phyloP scores from a whole-genome alignment of 1,140 invertebrate genomes.

The Achatina immaculata region DNA sequence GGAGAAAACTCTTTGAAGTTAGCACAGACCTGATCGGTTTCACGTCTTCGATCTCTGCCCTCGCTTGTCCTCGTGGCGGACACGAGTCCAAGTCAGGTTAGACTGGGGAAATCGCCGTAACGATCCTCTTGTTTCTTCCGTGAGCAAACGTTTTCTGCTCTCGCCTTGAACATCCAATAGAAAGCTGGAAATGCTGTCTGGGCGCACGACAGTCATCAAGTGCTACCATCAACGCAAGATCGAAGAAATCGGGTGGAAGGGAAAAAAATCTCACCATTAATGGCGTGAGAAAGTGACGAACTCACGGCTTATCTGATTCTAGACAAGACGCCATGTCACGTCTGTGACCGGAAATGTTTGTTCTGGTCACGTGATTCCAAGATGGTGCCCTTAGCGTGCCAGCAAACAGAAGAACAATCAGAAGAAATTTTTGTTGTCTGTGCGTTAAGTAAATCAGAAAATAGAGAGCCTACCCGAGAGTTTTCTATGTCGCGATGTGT shows the following conservation, averaged over 20 bases:
- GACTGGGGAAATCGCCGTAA: not conserved
- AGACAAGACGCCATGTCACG: not conserved
- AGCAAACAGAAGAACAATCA: no score
- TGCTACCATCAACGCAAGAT: not conserved
- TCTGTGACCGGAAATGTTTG: not conserved
- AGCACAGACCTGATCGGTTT: not conserved
- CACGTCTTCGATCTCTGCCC: slow-evolving; percentile 1
- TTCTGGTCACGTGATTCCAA: not conserved
- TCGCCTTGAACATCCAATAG: not conserved
- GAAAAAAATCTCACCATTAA: not conserved
- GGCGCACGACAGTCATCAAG: not conserved
- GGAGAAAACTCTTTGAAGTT: not conserved
- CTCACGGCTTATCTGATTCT: not conserved
- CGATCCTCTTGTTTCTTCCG: not conserved
- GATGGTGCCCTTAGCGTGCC: not conserved
- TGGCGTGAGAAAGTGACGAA: not conserved
- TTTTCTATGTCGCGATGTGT: no score
- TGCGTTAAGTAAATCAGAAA: no score
- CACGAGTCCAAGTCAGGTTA: not conserved
- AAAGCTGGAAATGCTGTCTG: not conserved
- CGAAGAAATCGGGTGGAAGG: not conserved
- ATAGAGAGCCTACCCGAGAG: no score
- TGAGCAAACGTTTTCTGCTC: not conserved
- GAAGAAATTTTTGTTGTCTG: no score
- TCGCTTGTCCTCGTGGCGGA: not conserved